These are phyloP conservation scores for Benitochromis conjunctus DNA, from an alignment of 2,113 vertebrate genomes.

Conservation along the genomic window DNA sequence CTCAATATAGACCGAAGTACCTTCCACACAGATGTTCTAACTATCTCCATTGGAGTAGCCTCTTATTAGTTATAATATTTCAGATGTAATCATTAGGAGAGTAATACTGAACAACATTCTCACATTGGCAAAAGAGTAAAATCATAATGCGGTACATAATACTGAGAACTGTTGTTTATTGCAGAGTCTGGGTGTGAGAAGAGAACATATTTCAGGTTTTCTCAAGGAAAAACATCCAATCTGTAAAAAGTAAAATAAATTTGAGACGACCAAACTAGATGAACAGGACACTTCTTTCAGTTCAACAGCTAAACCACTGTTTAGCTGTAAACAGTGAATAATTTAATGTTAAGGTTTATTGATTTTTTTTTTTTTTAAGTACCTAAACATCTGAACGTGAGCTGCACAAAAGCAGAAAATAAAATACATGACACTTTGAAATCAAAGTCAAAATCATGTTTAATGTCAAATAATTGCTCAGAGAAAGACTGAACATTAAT, in stretches of 20 bases:
- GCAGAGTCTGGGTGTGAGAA: not conserved
- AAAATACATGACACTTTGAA: not conserved
- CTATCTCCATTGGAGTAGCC: not conserved
- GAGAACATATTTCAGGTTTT: not conserved
- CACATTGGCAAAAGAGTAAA: constrained; percentile 6
- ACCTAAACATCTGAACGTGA: constrained; percentile 11
- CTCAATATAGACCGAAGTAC: constrained; percentile 37
- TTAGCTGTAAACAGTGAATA: constrained; percentile 30
- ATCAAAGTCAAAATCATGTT: not conserved
- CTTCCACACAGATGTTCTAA: not conserved
- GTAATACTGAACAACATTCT: constrained; percentile 35
- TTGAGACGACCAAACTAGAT: not conserved
- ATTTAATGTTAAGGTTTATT: constrained; percentile 40
- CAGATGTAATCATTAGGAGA: constrained; percentile 43
- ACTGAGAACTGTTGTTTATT: not conserved
- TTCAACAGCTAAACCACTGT: too few relatives aligned
- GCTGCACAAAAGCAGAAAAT: not conserved
- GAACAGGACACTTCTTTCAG: not conserved
- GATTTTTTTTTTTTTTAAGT: constrained; percentile 14
- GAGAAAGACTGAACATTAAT: not conserved
- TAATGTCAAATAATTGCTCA: not conserved
- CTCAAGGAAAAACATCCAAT: not conserved
- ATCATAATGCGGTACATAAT: constrained; percentile 37
- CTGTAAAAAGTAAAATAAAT: not conserved
- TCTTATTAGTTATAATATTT: constrained; percentile 53